phyloP scores from a whole-genome alignment of 2,888 invertebrate genomes.

The Arctia plantaginis region DNA sequence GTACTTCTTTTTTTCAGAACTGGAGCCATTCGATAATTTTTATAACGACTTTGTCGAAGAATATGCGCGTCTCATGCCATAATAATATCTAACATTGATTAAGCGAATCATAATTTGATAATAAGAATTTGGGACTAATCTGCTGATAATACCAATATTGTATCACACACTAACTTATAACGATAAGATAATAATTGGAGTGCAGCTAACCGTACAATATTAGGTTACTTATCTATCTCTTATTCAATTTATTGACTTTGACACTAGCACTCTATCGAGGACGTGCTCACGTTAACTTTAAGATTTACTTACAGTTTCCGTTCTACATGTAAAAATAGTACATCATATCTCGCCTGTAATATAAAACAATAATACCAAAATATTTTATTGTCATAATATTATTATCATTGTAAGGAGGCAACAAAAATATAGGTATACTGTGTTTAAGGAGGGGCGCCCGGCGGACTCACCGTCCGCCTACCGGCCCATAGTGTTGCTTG shows the following conservation, averaged over 20 bases:
- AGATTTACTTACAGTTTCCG: neutral
- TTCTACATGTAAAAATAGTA: neutral
- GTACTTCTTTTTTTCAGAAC: neutral
- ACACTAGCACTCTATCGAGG: neutral
- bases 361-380: too few relatives aligned
- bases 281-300: neutral
- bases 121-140: slow-evolving; percentile 58
- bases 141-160: slow-evolving; percentile 61
- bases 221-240: neutral
- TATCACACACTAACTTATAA: slow-evolving; percentile 42
- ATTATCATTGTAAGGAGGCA: too few relatives aligned
- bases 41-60: neutral
- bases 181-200: slow-evolving; percentile 46
- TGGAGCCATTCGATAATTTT: neutral
- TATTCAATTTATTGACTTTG: neutral
- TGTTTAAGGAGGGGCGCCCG: too few relatives aligned
- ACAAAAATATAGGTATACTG: too few relatives aligned
- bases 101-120: slow-evolving; percentile 59
- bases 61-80: slow-evolving; percentile 9
- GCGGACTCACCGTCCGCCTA: too few relatives aligned
- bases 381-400: too few relatives aligned
- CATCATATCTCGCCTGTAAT: too few relatives aligned
- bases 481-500: too few relatives aligned
- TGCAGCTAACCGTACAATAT: slow-evolving; percentile 20
- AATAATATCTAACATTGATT: slow-evolving; percentile 22